Evolutionary conservation across 2,888 invertebrate genomes (phyloP), one percentile per base, ranked within the genome.

Genomic region (Andrena trimmerana): DNA sequence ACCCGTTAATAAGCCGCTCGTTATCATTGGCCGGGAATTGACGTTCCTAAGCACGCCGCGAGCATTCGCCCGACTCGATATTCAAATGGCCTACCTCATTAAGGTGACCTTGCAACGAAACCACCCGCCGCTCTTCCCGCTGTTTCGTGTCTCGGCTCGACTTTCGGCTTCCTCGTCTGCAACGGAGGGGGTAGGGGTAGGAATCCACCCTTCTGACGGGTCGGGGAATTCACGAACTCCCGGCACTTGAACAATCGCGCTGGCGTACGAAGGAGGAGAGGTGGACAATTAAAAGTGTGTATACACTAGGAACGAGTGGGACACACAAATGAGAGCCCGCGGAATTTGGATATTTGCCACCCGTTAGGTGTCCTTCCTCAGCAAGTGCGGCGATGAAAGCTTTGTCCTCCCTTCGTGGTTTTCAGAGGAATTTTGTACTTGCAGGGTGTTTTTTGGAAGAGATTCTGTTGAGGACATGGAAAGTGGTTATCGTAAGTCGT

Each of bases 261-360:
- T 4, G 62, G 36, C 31, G 20, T n/a, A 67, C 31, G 6, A 8
- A 27, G 0, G 10, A 31, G 7, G 16, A 33, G 16, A 27, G 33
- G 33, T 27, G 10, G 63, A 72, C 72, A 29, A 66, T 77, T 66
- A 59, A 57, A 65, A 57, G 33, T 52, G 62, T 52, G 36, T 31
- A 4, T n/a, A 52, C 8, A 72, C 27, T n/a, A 36, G 36, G 65
- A 57, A 20, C 36, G 16, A 16, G 33, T 16, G 29, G 13, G n/a
- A 8, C 33, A 20, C 68, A 50, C 27, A 75, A 60, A 75, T 36
- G 50, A 68, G 68, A 68, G 52, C 33, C 13, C 60, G 27, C 24
- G 50, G 13, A 59, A 75, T 75, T 75, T 68, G 36, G 68, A 75
- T 75, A 68, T 42, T n/a, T 48, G 10, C 20, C 24, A 33, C 48